These are phyloP conservation scores for Telmatochromis bifrenatus DNA, from an alignment of 2,113 vertebrate genomes.

Conservation along the genomic window DNA sequence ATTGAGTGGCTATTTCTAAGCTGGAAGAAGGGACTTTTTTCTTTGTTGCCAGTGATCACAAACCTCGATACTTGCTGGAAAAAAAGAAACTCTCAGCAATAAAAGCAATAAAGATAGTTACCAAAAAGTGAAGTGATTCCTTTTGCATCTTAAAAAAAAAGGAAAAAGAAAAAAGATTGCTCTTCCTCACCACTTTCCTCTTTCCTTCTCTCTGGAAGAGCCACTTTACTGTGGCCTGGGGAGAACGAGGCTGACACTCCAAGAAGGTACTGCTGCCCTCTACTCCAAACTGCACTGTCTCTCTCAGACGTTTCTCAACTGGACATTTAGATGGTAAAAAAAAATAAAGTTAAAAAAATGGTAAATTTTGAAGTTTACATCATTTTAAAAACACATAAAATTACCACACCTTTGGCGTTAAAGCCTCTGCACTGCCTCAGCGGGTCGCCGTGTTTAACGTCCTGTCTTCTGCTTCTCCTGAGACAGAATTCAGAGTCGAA, in stretches of 20 bases:
- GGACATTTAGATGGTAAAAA: neutral
- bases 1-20: neutral
- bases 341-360: neutral
- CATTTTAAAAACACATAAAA: neutral
- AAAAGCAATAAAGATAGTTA: neutral
- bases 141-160: neutral
- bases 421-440: conserved; percentile 92
- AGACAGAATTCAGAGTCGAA: neutral
- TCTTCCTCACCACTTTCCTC: conserved; percentile 71
- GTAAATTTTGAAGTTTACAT: fast-evolving
- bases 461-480: conserved; percentile 94
- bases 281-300: conserved; percentile 79
- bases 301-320: conserved; percentile 76
- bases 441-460: conserved; percentile 89
- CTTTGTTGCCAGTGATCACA: neutral
- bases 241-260: conserved; percentile 79
- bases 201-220: conserved; percentile 72
- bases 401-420: conserved; percentile 84
- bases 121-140: neutral
- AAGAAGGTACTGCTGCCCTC: conserved; percentile 79
- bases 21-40: neutral
- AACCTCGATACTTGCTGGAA: neutral
- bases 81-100: neutral
- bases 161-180: neutral
- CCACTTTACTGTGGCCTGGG: conserved; percentile 78